Evolutionary conservation across 1,140 invertebrate species (phyloP), one percentile per base, ranked within the genome.

Genomic region (Mactra quadrangularis): DNA sequence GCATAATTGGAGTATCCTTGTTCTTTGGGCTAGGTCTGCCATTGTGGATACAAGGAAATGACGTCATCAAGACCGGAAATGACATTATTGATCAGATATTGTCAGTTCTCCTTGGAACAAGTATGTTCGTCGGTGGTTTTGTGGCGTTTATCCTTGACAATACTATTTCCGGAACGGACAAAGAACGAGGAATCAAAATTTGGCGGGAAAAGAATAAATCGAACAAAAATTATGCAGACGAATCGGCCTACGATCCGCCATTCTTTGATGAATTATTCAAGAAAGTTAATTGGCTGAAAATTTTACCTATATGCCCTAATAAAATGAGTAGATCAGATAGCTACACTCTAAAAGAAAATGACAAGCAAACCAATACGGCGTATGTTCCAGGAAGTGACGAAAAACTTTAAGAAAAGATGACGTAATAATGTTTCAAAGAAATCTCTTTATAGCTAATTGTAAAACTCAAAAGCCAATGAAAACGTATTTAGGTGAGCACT

Each of bases 1-100:
- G 97, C 90, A 96, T 98, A 66, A 94, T 98, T 11, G 97, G 97
- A 19, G 95, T 97, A 85, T 97, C 97, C 11, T 94, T 97, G 50
- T 97, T 97, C 91, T 96, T 97, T 86, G 96, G 96, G 13, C 89
- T 97, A 91, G 93, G 96, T 1, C 90, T 97, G 59, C 96, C 96
- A 0, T 94, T 95, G 76, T 97, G 96, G 96, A 82, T 90, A 17
- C 55, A 95, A 15, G 2, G 27, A 71, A 93, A 97, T 91, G 94
- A 95, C 6, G 94, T 19, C 25, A 41, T 66, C 11, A 3, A 41
- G 2, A 38, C 76, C 89, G 88, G 87, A 57, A 83, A n/a, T 62
- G 50, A 71, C 19, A 47, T 78, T 6, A 9, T 83, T 29, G 88
- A 90, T 62, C 84, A 89, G 47, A 84, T 90, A 19, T 50, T 87